Base-by-base conservation (phyloP, 2,797 vertebrate species). In the Coluber constrictor region DNA sequence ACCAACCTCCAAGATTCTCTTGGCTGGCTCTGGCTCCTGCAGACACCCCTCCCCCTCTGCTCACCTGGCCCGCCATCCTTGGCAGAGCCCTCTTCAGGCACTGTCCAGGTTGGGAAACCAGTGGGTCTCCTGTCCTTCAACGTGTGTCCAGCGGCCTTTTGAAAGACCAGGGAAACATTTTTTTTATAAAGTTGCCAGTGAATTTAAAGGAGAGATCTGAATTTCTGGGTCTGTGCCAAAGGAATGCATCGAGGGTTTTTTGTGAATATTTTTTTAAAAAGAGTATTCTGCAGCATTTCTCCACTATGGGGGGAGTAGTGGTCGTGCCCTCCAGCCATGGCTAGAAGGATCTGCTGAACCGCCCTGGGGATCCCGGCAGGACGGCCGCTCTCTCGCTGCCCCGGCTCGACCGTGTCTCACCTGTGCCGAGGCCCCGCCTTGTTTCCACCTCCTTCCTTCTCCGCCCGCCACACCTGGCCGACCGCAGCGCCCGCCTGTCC, bases 291-390 rank as follows among this genome's bases (percentile, higher is more conserved):
- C 70, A 32, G 66, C 6, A 18, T 32, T 70, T 32, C 16, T 70
- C n/a, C n/a, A 32, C 8, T 0, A 9, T 0, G 27, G 61, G 25
- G 25, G 1, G 60, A 6, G 5, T 1, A 2, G 13, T 12, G 32
- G 70, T 20, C 3, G 7, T 9, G 37, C 9, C 37, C 37, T 43
- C 70, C 70, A 10, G 16, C 32, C 32, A 3, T 18, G 74, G 9
- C 37, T 11, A 23, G 74, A 47, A 79, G 37, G 74, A 47, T 5
- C 37, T 43, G 74, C 37, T 37, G 37, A 37, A 37, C 37, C 18
- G 5, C n/a, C 5, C 5, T 4, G 32, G 16, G 1, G 7, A 4
- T 16, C 16, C 2, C 13, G 2, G 66, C 15, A 32, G 66, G 15
- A 20, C 47, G 56, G 56, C 29, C 13, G 4, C 63, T 7, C 63